Evolutionary conservation across 2,888 invertebrate genomes (phyloP).

Genomic region (Tinea semifulvella): DNA sequence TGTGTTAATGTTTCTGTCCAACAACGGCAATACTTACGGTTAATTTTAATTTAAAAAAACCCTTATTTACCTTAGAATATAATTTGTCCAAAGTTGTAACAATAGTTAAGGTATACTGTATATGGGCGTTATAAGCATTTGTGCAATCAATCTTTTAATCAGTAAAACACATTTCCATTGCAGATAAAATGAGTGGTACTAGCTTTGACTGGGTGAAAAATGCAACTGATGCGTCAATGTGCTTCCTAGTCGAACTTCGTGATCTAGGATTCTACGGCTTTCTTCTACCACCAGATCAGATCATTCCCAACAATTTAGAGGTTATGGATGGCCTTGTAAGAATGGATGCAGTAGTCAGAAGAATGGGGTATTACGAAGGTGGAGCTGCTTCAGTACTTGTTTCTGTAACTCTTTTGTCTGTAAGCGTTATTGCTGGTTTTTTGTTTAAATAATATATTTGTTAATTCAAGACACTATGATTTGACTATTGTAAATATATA

Average conservation of each 20-base stretch:
- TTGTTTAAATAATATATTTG: neutral
- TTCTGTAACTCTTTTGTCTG: conserved; percentile 24
- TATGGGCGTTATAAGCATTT: too few relatives aligned
- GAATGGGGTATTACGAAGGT: conserved; percentile 33
- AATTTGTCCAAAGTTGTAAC: too few relatives aligned
- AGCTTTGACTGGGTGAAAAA: conserved; percentile 69
- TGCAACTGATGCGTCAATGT: conserved; percentile 52
- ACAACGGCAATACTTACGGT: too few relatives aligned
- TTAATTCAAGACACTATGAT: neutral
- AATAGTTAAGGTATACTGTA: too few relatives aligned
- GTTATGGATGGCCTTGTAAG: conserved; percentile 64
- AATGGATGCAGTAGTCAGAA: conserved; percentile 42
- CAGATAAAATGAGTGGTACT: conserved; percentile 59
- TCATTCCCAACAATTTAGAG: conserved; percentile 66
- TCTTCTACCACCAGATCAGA: conserved; percentile 59
- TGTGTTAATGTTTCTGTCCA: too few relatives aligned
- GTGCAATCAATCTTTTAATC: too few relatives aligned
- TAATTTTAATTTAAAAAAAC: too few relatives aligned
- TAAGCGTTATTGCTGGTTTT: conserved; percentile 21
- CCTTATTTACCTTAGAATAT: too few relatives aligned
- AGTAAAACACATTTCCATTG: too few relatives aligned
- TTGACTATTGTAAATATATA: neutral
- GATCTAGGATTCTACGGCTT: conserved; percentile 68
- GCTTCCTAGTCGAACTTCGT: conserved; percentile 68
- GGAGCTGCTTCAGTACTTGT: conserved; percentile 21